Percentiles rank a stretch among this genome's conserved stretches.
These are phyloP conservation scores for Myotis findleyi DNA, from an alignment of 2,797 vertebrate genomes.

Conservation along the genomic window DNA sequence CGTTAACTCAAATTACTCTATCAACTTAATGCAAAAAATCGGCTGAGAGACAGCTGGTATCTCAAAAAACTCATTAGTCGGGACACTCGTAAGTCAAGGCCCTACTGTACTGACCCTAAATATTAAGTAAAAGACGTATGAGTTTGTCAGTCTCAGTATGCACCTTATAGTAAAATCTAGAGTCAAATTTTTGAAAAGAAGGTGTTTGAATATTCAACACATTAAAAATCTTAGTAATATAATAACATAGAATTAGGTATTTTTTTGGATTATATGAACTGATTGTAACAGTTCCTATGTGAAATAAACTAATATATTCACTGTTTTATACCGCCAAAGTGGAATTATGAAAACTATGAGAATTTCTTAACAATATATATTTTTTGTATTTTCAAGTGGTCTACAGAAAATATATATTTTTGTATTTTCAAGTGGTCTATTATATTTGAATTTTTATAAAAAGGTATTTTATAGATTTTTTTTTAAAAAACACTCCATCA, in stretches of 20 bases:
- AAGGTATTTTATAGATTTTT: not conserved
- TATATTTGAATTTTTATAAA: slow-evolving; percentile 9
- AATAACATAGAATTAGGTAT: not conserved
- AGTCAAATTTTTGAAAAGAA: not conserved
- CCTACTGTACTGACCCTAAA: not conserved
- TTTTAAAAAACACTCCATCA: not conserved
- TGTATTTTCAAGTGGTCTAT: not conserved
- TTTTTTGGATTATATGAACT: slow-evolving; percentile 1
- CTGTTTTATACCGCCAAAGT: not conserved
- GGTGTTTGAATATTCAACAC: not conserved
- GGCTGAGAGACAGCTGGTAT: too few species aligned
- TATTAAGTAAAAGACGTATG: not conserved
- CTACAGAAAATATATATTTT: not conserved
- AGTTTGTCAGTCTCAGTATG: not conserved
- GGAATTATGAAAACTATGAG: not conserved
- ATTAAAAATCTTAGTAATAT: not conserved
- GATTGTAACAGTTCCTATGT: not conserved
- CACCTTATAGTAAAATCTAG: not conserved
- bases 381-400: not conserved
- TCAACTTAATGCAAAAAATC: too few species aligned
- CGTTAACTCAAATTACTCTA: too few species aligned
- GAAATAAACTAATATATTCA: not conserved
- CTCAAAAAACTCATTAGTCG: too few species aligned
- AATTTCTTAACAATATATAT: not conserved
- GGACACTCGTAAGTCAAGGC: too few species aligned